Conservation (phyloP, 2,113 vertebrate species). For the Penelope pileata region DNA sequence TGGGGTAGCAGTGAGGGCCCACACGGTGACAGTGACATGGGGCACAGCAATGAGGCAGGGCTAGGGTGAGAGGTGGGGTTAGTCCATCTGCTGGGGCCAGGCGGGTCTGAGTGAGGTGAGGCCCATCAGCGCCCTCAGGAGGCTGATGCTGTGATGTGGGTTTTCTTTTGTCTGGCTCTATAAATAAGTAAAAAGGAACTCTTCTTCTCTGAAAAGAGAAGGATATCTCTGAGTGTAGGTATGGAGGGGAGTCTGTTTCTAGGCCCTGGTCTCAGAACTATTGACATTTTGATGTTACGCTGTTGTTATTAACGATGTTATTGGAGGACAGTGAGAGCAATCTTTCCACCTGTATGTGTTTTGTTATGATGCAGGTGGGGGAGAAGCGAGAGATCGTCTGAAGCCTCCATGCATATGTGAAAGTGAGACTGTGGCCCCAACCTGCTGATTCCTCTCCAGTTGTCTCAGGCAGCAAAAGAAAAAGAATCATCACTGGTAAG, state of each 20-base stretch:
- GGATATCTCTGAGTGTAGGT: neutral
- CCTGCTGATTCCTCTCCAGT: neutral
- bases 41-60: no score
- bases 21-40: fast-evolving
- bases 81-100: no score
- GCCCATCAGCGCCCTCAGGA: neutral
- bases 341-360: neutral
- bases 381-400: neutral
- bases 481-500: neutral
- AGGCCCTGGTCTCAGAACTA: neutral
- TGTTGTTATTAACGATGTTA: neutral
- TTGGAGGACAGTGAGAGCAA: neutral
- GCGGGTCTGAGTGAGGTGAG: neutral
- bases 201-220: no score
- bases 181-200: no score
- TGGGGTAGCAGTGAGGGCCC: neutral
- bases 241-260: neutral
- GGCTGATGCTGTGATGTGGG: fast-evolving
- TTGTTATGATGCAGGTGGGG: fast-evolving
- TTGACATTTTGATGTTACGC: neutral
- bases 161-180: neutral
- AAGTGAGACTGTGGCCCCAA: neutral
- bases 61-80: neutral
- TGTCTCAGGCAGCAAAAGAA: neutral
- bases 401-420: neutral